These are phyloP conservation scores for Latrodectus elegans DNA, from an alignment of 2,888 invertebrate genomes.

Conservation along the genomic window DNA sequence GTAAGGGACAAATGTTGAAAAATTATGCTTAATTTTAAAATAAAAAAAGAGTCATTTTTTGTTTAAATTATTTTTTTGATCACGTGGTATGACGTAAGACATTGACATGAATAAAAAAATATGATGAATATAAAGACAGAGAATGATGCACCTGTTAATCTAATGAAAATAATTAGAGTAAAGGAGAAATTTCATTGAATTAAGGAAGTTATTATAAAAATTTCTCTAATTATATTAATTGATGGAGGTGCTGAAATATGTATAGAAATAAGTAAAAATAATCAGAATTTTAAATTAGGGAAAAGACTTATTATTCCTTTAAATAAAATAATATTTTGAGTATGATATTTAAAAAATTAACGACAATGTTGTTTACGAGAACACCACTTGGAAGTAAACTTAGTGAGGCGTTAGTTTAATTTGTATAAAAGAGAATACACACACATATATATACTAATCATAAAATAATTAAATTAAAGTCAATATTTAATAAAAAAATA, in stretches of 20 bases:
- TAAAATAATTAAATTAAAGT: no score
- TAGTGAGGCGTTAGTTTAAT: no score
- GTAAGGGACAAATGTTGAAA: no score
- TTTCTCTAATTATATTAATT: neutral
- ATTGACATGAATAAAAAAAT: neutral
- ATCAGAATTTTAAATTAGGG: neutral
- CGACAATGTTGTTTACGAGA: no score
- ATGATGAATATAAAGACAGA: conserved; percentile 12
- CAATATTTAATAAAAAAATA: no score
- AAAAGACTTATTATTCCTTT: conserved; percentile 78
- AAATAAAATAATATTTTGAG: conserved; percentile 78
- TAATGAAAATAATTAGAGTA: neutral
- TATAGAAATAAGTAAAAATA: neutral
- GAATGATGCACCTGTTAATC: neutral
- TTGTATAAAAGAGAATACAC: no score
- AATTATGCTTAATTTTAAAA: no score
- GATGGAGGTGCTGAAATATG: neutral
- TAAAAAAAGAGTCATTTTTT: no score
- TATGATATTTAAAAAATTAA: conserved; percentile 71
- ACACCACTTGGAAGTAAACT: no score
- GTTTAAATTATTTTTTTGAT: no score
- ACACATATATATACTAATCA: no score
- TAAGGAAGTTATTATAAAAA: neutral
- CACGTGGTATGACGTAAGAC: no score
- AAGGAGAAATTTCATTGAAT: neutral